Conservation (phyloP, 2,797 vertebrate genomes). For the Phalloptychus januarius region DNA sequence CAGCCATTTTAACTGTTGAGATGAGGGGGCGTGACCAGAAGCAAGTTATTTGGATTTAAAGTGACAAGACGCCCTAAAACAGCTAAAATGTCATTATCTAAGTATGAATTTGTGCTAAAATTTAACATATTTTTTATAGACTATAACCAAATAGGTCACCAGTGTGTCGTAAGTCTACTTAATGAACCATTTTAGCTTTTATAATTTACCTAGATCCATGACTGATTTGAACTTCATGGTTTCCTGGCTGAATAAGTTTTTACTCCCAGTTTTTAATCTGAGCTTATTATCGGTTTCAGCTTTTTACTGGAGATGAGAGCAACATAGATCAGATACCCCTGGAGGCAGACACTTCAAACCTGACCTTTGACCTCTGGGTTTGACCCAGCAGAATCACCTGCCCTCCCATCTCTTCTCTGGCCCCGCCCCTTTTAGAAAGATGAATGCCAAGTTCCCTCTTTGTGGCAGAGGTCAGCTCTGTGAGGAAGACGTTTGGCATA, state of each 20-base stretch:
- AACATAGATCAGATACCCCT: constrained; percentile 55
- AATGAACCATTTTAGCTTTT: not conserved
- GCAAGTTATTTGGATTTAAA: no score
- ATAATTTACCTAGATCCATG: not conserved
- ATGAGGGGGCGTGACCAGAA: no score
- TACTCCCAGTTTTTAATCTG: constrained; percentile 41
- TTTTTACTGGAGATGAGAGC: constrained; percentile 48
- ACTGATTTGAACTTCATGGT: not conserved
- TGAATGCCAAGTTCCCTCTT: constrained; percentile 46
- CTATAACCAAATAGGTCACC: no score
- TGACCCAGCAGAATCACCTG: constrained; percentile 61
- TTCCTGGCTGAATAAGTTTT: not conserved
- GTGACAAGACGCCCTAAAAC: no score
- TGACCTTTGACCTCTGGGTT: constrained; percentile 59
- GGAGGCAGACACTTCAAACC: constrained; percentile 56
- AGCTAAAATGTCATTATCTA: no score
- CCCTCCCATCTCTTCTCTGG: constrained; percentile 43
- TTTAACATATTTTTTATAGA: no score
- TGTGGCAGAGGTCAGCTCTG: constrained; percentile 55
- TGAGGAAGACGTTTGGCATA: constrained; percentile 42
- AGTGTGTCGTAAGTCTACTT: not conserved
- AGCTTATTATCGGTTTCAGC: constrained; percentile 40
- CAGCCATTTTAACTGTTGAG: no score
- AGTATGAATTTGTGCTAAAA: no score
- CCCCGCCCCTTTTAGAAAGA: constrained; percentile 50